Evolutionary conservation across 2,113 vertebrate genomes (phyloP), one percentile per base, ranked within the genome.

Genomic region (Cryptotis parvus): DNA sequence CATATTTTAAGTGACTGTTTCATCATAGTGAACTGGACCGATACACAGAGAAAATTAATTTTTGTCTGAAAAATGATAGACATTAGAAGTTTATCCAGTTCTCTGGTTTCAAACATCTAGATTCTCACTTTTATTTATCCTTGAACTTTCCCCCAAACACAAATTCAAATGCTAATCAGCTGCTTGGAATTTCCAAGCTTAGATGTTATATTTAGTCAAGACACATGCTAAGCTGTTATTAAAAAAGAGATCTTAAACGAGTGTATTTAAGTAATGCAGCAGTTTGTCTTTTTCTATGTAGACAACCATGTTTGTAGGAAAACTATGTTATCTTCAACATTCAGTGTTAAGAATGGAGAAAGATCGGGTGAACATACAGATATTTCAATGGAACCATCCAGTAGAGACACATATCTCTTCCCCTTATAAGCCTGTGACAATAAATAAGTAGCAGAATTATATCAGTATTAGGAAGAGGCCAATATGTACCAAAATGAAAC

Each of bases 171-270:
- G 76, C 6, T 35, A 63, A 0, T 79, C 24, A 74, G 65, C 81
- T 89, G 4, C 37, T 33, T 66, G 39, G 20, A 52, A 33, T 85
- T 31, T 73, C 45, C 81, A 84, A n/a, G n/a, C 20, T 61, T 89
- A 65, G 7, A 77, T 82, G 18, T 70, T 94, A 29, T 70, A 39
- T 89, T 90, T 79, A 45, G 37, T 74, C 22, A 90, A 78, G 18
- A 4, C 14, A 82, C 4, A 61, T 69, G 4, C 8, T 89, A 41
- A 85, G 4, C 27, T 55, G 0, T 27, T 84, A 4, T 74, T 68
- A 82, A 63, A 81, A 45, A 55, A 49, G 29, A 74, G 5, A 83
- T 6, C 22, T 14, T 16, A 75, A 77, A 63, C 76, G 35, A 27
- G 79, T 49, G 68, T 29, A 78, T 18, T 31, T 63, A 4, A 75